A percentile compares a stretch with the other conserved stretches of the same genome.
Conservation (phyloP, 1,140 invertebrate species). For the Octopus sinensis region DNA sequence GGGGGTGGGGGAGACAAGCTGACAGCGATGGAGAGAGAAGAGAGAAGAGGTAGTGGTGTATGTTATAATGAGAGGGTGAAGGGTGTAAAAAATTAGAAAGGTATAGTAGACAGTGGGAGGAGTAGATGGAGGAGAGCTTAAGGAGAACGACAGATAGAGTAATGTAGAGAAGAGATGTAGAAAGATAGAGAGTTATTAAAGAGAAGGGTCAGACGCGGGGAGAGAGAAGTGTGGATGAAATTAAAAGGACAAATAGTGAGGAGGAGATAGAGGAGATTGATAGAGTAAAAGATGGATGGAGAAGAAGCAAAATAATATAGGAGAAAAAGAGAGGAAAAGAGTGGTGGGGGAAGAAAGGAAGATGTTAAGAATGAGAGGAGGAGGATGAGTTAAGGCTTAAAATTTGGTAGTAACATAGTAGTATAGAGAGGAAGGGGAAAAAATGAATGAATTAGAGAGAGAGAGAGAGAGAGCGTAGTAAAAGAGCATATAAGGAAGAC, state of each 20-base stretch:
- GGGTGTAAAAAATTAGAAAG: not conserved
- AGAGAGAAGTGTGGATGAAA: not conserved
- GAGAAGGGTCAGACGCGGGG: not conserved
- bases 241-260: not conserved
- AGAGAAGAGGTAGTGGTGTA: not conserved
- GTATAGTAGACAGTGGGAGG: no score
- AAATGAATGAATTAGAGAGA: not conserved
- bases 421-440: not conserved
- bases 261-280: not conserved
- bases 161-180: not conserved
- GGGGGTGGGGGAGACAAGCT: not conserved
- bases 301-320: not conserved
- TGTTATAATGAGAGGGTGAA: not conserved
- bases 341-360: not conserved
- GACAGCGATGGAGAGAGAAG: conserved; percentile 15
- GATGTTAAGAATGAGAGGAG: not conserved
- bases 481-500: conserved; percentile 14
- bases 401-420: no score
- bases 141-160: not conserved
- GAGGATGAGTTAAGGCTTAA: not conserved
- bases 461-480: conserved; percentile 13
- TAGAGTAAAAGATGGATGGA: conserved; percentile 13
- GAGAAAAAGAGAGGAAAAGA: conserved; percentile 17
- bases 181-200: not conserved
- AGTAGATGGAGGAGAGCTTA: not conserved